Evolutionary conservation across 2,113 vertebrate genomes (phyloP), one percentile per base, ranked within the genome.

Genomic region (Sander lucioperca): DNA sequence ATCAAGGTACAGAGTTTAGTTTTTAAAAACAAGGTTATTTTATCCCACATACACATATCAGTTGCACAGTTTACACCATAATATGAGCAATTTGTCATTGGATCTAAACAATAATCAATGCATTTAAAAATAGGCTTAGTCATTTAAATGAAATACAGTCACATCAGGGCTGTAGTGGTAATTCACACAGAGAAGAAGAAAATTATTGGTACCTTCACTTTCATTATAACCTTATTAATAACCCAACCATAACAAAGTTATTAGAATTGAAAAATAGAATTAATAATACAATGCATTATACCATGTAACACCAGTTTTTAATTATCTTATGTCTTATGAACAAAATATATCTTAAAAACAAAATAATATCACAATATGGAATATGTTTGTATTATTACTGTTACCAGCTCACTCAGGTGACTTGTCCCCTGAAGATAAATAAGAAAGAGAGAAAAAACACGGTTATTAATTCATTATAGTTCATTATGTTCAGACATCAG

Each of bases 351-450:
- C 1, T 56, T 13, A 3, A 39, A 3, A 66, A 25, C 1, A 47
- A 43, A 68, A 33, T 8, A 25, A 45, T 21, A 50, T 33, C 16
- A 33, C 1, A 68, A 11, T 9, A n/a, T 47, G 7, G 0, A 33
- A 63, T 63, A 12, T 69, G 18, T 51, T 13, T 36, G 13, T 56
- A 3, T 51, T 33, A 25, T 50, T n/a, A 57, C 12, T 54, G 66
- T 74, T 43, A 23, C 4, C 51, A 45, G 57, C 14, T 89, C 77
- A 77, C 23, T 77, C 9, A 15, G 61, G 5, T 33, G 33, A 30
- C 39, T 80, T 82, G 1, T 66, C 45, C 88, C 88, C 89, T 92
- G 36, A 48, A 76, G 14, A 86, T 12, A 1, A 61, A 79, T 5
- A 53, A 63, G 10, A 79, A 12, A 74, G 14, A 75, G 30, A 50